These are phyloP conservation scores for Poeciliopsis infans DNA, from an alignment of 2,797 vertebrate species.

Conservation along the genomic window DNA sequence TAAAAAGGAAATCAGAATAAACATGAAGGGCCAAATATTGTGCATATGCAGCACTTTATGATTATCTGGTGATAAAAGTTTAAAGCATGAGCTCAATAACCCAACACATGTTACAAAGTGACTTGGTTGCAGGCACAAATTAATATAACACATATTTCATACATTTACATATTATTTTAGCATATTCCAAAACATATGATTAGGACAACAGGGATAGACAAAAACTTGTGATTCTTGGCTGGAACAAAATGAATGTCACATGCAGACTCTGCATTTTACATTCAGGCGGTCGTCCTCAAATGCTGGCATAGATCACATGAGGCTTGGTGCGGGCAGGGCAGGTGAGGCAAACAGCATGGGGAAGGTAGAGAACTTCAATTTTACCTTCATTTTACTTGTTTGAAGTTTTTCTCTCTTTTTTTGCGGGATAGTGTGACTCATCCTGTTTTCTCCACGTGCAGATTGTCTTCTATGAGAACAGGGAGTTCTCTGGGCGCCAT, in stretches of 20 bases:
- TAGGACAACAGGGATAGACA: conserved; percentile 17
- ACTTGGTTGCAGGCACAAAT: not conserved
- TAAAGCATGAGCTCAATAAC: not conserved
- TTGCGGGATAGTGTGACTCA: not conserved
- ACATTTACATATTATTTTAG: conserved; percentile 1
- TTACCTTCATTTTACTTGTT: not conserved
- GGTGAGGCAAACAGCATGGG: conserved; percentile 54
- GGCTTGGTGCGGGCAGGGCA: conserved; percentile 11
- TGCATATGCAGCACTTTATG: not conserved
- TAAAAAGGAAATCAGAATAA: not conserved
- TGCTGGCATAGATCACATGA: conserved; percentile 49
- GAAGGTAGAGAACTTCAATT: conserved; percentile 43
- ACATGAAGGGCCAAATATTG: not conserved
- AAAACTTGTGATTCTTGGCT: conserved; percentile 43
- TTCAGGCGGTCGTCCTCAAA: conserved; percentile 64
- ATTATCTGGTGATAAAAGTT: not conserved
- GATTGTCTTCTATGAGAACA: conserved; percentile 50
- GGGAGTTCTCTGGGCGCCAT: conserved; percentile 69
- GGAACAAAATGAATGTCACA: conserved; percentile 71
- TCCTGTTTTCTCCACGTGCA: conserved; percentile 23
- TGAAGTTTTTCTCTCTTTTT: not conserved
- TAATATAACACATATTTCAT: too few species aligned
- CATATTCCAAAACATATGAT: conserved; percentile 38
- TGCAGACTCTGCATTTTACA: conserved; percentile 70
- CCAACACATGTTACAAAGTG: not conserved